Base-by-base conservation (phyloP, 2,113 vertebrate genomes). In the Syngnathus floridae region DNA sequence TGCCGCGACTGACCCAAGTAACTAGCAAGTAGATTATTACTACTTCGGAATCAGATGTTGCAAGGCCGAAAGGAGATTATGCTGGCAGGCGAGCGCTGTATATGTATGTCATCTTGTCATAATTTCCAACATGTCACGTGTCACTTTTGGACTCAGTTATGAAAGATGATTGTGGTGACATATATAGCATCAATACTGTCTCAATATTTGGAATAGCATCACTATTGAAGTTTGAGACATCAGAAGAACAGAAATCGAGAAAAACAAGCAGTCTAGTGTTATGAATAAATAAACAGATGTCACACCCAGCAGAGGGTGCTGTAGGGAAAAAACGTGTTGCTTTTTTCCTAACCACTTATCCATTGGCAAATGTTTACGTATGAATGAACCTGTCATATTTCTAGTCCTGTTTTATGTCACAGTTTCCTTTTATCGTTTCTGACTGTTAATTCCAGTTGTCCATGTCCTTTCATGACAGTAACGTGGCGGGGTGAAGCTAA, bases 31-130 rank as follows among this genome's bases (percentile, higher is more conserved):
- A 13, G 19, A 41, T n/a, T 10, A 58, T 49, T 46, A 40, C 38
- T 55, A 48, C 45, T 68, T 46, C 64, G 35, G 73, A 70, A 70
- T 51, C 17, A 68, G n/a, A 69, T 61, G 8, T 58, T 38, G 31
- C 35, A 45, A 66, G 46, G 46, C 46, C 46, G 5, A n/a, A n/a
- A 48, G 54, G 36, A 74, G 69, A 75, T 67, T 64, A 61, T 17
- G 59, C 16, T 26, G 5, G 37, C 52, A 46, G 59, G n/a, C 40
- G 48, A 43, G 67, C 31, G 16, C 7, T 6, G 17, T 22, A 22
- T 54, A 54, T 12, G 51, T 26, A 40, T 70, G 45, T 36, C 59
- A 43, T 45, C 21, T 64, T 65, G 62, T 58, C 37, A 45, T 37
- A 22, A 38, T 52, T 54, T 40, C 66, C n/a, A 62, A 5, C 52